phyloP scores from a whole-genome alignment of 2,113 vertebrate genomes.

The Rostratula benghalensis region DNA sequence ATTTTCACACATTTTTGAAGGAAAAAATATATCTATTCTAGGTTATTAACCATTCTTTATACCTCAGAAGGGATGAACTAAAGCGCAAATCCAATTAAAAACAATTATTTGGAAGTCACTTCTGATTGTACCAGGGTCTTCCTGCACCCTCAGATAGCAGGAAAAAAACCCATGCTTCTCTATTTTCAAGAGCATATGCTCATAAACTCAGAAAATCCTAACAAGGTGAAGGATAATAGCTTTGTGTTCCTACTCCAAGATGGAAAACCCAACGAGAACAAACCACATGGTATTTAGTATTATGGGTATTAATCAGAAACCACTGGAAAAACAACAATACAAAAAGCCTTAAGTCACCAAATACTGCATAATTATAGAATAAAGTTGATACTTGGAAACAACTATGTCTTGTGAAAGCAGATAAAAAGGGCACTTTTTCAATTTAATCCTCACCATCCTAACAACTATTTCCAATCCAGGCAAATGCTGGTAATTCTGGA shows the following conservation, averaged over 20 bases:
- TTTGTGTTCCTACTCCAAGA: not conserved
- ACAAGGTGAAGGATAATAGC: not conserved
- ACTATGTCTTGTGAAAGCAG: not conserved
- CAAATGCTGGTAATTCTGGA: not conserved
- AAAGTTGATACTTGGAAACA: not conserved
- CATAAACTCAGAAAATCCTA: not conserved
- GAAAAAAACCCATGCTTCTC: not conserved
- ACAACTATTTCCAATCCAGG: not conserved
- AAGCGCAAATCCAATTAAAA: not conserved
- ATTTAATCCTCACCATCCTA: not conserved
- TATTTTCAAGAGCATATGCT: not conserved
- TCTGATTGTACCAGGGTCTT: not conserved
- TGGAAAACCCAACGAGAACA: not conserved
- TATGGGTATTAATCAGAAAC: not conserved
- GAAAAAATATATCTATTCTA: slow-evolving; percentile 6
- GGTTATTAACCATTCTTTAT: slow-evolving; percentile 2
- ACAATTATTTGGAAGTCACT: not conserved
- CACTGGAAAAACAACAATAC: not conserved
- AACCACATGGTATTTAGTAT: not conserved
- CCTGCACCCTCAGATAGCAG: not conserved
- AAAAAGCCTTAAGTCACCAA: not conserved
- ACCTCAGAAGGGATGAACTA: not conserved
- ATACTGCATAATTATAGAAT: not conserved
- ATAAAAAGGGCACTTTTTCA: not conserved
- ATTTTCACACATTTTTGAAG: not conserved